Evolutionary conservation across 2,797 vertebrate genomes (phyloP).

Genomic region (Benthosema pterotum): DNA sequence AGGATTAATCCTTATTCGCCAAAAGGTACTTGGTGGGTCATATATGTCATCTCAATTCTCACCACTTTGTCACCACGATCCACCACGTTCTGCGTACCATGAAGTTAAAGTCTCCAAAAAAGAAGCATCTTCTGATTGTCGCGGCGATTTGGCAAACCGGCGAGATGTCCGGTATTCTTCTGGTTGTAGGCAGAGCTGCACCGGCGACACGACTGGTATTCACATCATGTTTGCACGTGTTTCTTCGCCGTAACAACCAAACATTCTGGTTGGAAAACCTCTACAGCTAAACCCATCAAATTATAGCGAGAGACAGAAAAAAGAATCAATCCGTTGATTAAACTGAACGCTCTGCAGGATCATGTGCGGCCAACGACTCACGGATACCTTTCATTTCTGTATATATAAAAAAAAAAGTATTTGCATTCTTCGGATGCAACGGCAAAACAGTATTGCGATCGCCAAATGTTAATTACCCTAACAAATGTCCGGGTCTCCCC

Average conservation of each 20-base stretch:
- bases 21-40: not conserved
- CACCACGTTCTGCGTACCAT: slow-evolving; percentile 8
- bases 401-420: not conserved
- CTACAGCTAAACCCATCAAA: not conserved
- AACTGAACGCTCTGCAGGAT: not conserved
- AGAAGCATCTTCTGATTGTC: slow-evolving; percentile 10
- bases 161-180: no score
- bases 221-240: no score
- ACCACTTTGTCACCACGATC: not conserved
- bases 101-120: slow-evolving; percentile 2
- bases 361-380: not conserved
- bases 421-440: not conserved
- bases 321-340: not conserved
- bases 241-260: not conserved
- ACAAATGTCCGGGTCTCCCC: not conserved
- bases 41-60: slow-evolving; percentile 13
- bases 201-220: no score
- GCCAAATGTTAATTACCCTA: not conserved
- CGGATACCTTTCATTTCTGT: not conserved
- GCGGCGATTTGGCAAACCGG: no score
- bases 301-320: not conserved
- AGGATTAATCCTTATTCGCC: slow-evolving; percentile 17
- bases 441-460: not conserved
- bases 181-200: not conserved
- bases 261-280: not conserved